A percentile compares a stretch with the other conserved stretches of the same genome.
These are phyloP conservation scores for Desmodus rotundus DNA, from an alignment of 2,113 vertebrate genomes.

Conservation along the genomic window DNA sequence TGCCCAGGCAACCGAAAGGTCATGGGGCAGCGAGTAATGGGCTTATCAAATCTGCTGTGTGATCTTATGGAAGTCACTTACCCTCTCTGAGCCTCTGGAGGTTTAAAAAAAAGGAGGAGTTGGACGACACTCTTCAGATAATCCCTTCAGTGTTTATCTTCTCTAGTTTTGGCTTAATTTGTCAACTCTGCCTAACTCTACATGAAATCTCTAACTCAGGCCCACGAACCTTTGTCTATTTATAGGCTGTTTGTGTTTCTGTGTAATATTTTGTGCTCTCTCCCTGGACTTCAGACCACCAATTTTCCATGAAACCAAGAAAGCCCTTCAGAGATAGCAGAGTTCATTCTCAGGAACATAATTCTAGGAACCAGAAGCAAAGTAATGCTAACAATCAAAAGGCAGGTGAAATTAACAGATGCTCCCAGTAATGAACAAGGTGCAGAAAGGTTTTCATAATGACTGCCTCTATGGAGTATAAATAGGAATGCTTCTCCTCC, in stretches of 20 bases:
- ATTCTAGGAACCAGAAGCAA: not conserved
- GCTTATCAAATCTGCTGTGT: not conserved
- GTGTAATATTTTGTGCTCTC: not conserved
- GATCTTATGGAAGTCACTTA: not conserved
- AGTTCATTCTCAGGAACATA: not conserved
- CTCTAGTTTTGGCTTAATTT: not conserved
- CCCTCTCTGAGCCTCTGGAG: not conserved
- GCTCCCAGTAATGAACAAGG: not conserved
- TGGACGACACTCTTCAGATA: not conserved
- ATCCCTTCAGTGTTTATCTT: not conserved
- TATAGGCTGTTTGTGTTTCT: not conserved
- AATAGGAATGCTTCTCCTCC: not conserved
- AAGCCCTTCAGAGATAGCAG: not conserved
- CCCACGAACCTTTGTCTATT: not conserved
- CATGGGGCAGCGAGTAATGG: not conserved
- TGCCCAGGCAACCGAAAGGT: not conserved
- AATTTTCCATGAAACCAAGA: not conserved
- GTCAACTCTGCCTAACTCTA: not conserved
- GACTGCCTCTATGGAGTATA: not conserved
- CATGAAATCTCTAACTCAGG: not conserved
- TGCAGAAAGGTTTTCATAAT: not conserved
- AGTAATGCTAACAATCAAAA: not conserved
- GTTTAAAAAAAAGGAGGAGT: fast-evolving
- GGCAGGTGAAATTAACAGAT: not conserved
- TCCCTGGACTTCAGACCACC: not conserved